Percentiles rank a stretch among this genome's conserved stretches.
Conservation (phyloP, 2,113 vertebrate species). For the Pteronura brasiliensis region DNA sequence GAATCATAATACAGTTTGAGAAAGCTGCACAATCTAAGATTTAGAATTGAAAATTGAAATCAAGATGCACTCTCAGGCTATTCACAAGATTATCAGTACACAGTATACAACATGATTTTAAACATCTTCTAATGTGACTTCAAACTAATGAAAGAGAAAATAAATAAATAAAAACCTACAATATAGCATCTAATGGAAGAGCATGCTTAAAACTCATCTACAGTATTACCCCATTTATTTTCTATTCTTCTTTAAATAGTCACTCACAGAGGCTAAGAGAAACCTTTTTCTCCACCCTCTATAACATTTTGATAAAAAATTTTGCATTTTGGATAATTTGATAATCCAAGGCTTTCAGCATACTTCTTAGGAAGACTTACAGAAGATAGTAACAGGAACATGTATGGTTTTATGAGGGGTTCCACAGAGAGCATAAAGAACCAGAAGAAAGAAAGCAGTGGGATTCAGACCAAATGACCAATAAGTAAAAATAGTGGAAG, state of each 20-base stretch:
- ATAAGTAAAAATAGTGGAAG: background rate
- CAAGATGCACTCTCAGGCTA: conserved; percentile 71
- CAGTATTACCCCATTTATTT: background rate
- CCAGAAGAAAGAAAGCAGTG: background rate
- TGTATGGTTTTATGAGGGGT: background rate
- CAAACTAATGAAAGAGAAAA: background rate
- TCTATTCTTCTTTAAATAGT: background rate
- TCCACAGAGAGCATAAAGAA: background rate
- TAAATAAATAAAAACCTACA: background rate
- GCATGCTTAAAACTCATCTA: background rate
- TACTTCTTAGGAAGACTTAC: background rate
- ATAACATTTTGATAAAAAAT: conserved; percentile 1
- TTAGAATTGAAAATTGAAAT: conserved; percentile 58
- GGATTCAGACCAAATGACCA: background rate
- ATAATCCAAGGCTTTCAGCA: background rate
- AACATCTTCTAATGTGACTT: background rate
- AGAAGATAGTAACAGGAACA: background rate
- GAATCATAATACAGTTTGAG: conserved; percentile 60
- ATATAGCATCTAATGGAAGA: background rate
- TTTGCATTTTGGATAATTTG: background rate
- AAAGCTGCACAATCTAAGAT: conserved; percentile 24
- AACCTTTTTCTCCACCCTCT: background rate
- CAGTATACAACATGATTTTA: background rate
- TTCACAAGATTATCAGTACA: background rate
- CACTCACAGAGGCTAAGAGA: background rate